phyloP scores from a whole-genome alignment of 1,140 invertebrate species.

The Drosophila pseudoananassae region DNA sequence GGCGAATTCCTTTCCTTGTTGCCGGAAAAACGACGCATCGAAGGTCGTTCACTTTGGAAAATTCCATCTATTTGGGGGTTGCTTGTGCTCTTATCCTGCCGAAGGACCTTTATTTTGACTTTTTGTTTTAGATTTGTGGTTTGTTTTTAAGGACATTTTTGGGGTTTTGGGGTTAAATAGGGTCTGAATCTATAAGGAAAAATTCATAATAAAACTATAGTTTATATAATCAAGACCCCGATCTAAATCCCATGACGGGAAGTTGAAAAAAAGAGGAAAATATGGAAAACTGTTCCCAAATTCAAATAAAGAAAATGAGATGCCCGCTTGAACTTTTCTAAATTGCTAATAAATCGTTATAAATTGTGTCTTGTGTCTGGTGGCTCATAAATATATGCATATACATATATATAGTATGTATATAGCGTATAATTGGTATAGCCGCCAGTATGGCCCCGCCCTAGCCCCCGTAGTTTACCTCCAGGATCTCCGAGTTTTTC shows the following conservation, averaged over 20 bases:
- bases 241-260: conserved; percentile 15
- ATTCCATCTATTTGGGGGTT: conserved; percentile 2
- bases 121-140: background rate
- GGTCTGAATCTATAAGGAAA: too few relatives aligned
- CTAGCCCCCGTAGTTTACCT: background rate
- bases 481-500: background rate
- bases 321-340: conserved; percentile 31
- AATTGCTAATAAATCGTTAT: conserved; percentile 72
- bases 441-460: too few relatives aligned
- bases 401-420: background rate
- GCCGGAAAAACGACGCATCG: conserved; percentile 10
- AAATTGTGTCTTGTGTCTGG: conserved; percentile 49
- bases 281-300: conserved; percentile 17
- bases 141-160: too few relatives aligned
- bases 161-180: background rate
- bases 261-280: conserved; percentile 3
- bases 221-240: too few relatives aligned
- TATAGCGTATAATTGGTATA: background rate
- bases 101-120: background rate
- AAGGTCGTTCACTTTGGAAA: conserved; percentile 41
- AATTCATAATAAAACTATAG: too few relatives aligned
- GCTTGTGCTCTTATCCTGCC: background rate
- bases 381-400: background rate
- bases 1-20: conserved; percentile 22
- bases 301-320: conserved; percentile 29